Evolutionary conservation across 2,888 invertebrate genomes (phyloP), one percentile per base, ranked within the genome.

Genomic region (Ennomos erosarius): DNA sequence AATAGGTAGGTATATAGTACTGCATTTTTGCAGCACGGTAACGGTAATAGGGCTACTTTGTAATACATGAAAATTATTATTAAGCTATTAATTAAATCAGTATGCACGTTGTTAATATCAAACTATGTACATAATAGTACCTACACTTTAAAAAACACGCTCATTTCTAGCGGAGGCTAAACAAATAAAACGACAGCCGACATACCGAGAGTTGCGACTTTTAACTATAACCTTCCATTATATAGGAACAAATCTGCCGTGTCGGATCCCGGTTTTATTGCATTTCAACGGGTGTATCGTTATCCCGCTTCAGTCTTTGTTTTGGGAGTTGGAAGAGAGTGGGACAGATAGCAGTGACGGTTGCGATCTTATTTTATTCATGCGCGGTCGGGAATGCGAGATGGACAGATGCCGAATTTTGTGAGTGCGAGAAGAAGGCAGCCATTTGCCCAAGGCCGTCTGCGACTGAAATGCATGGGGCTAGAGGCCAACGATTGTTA

Each of bases 331-430:
- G 48, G 55, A 67, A 65, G 54, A 55, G 83, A 89, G 78, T 57
- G 82, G 80, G 87, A 86, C 75, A 74, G 84, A 71, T 79, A 82
- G 77, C 71, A 73, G 70, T 75, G 76, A 77, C 76, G 76, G 73
- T 77, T 76, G 75, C 80, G 75, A 73, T 83, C 85, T 83, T 87
- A 82, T 84, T 86, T 88, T 88, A 87, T 88, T 88, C 84, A 88
- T 84, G 83, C 80, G 82, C 70, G 62, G 68, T 75, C 68, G 83
- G 59, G 61, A 64, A 62, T 60, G 58, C 58, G 69, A 84, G 85
- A 88, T 76, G 76, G 85, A 67, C 68, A 74, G 75, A 85, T 71
- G 70, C 63, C 70, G 69, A 70, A 69, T 68, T 73, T 72, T 64
- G 77, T 70, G 76, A 53, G 84, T 72, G 74, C 76, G 81, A 84